These are phyloP conservation scores for Fukomys damarensis DNA, from an alignment of 2,113 vertebrate species.

Conservation along the genomic window DNA sequence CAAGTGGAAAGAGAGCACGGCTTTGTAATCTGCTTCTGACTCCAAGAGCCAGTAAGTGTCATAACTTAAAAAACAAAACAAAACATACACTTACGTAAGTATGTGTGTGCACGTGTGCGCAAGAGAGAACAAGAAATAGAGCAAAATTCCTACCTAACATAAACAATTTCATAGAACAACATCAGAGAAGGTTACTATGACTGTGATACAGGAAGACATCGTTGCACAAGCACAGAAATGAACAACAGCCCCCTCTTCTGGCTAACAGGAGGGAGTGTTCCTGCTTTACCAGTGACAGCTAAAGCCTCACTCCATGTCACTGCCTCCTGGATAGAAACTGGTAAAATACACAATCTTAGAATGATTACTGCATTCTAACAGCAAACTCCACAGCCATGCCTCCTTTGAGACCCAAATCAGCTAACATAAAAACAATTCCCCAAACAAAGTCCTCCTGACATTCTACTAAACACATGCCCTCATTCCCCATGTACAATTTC, in stretches of 20 bases:
- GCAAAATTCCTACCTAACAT: neutral
- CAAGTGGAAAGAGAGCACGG: neutral
- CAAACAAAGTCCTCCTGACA: neutral
- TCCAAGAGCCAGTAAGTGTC: neutral
- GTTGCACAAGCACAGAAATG: neutral
- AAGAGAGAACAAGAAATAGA: neutral
- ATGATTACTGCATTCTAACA: neutral
- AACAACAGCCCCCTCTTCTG: neutral
- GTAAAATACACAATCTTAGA: neutral
- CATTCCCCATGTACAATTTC: neutral
- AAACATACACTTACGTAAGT: neutral
- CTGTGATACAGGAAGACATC: neutral
- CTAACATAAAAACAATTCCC: neutral
- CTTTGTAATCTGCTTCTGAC: neutral
- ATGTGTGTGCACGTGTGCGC: too few species aligned
- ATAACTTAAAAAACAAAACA: neutral
- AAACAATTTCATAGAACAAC: neutral
- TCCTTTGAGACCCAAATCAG: neutral
- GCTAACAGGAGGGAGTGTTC: neutral
- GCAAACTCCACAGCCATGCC: neutral
- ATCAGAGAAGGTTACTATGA: neutral
- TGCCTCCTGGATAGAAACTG: neutral
- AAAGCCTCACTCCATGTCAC: fast-evolving
- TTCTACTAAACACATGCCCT: neutral
- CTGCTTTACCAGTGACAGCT: neutral